Evolutionary conservation across 2,113 vertebrate species (phyloP), one percentile per base, ranked within the genome.

Genomic region (Pseudorhombus dupliciocellatus): DNA sequence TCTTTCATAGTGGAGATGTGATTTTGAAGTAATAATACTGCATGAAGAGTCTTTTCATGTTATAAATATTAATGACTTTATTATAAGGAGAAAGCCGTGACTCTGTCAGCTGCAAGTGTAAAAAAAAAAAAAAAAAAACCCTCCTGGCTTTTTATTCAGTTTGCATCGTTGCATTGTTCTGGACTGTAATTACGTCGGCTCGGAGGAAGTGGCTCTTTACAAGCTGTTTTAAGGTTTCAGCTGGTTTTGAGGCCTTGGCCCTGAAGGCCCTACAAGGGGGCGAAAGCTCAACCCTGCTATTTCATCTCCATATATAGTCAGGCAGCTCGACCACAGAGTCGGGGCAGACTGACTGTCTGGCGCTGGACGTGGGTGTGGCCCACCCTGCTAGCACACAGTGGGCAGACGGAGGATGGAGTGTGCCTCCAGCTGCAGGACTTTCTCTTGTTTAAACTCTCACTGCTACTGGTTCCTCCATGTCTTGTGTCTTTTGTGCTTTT

Each of bases 261-360:
- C 71, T 69, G 4, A 20, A 86, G 84, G 72, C 83, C 80, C 79
- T 87, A 86, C 88, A 90, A 88, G 90, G 87, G 83, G 81, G 83
- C 53, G 79, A 81, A 79, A 75, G 81, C 87, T 85, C 79, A 88
- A 87, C 87, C 88, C 84, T 84, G 82, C 84, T 75, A 87, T 90
- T 92, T 87, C 76, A 83, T 85, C 81, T 90, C 93, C 93, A 92
- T 93, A 93, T 93, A 92, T 93, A 93, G 93, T 90, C 87, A 92
- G 73, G 81, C 80, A 73, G 88, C 84, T 75, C 21, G 31, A 92
- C 92, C 89, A 85, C 91, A 87, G 44, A 73, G 83, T 88, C 73
- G 60, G 77, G 80, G 87, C 88, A 92, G 93, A 92, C 90, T 87
- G 75, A 40, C 81, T 87, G 90, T 91, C 87, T 91, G 89, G 86